These are phyloP conservation scores for Papilio demoleus DNA, from an alignment of 2,888 invertebrate genomes.

Conservation along the genomic window DNA sequence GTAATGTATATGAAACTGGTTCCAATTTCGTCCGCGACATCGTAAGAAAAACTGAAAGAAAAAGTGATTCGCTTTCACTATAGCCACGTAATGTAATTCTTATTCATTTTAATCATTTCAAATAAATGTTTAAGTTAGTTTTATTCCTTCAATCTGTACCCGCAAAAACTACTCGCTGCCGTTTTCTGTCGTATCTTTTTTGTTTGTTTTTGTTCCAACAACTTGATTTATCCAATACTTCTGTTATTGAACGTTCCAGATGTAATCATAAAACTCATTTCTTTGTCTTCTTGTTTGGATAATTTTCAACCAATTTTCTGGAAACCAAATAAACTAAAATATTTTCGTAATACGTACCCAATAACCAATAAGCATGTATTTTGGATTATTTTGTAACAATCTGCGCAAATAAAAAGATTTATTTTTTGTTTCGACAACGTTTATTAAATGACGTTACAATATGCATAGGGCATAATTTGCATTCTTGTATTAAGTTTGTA, in stretches of 20 bases:
- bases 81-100: slow-evolving; percentile 9
- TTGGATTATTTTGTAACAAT: too few relatives aligned
- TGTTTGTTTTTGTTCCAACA: slow-evolving; percentile 27
- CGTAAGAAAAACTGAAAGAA: slow-evolving; percentile 14
- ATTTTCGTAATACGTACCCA: too few relatives aligned
- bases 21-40: neutral
- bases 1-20: neutral
- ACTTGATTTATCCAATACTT: slow-evolving; percentile 24
- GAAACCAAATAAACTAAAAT: too few relatives aligned
- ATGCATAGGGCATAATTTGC: too few relatives aligned
- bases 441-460: too few relatives aligned
- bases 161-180: slow-evolving; percentile 35
- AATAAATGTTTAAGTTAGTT: slow-evolving; percentile 39
- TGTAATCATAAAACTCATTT: slow-evolving; percentile 5
- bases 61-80: slow-evolving; percentile 35
- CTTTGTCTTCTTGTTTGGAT: neutral
- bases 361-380: too few relatives aligned
- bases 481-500: too few relatives aligned
- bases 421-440: too few relatives aligned
- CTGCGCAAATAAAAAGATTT: too few relatives aligned
- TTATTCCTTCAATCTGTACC: slow-evolving; percentile 26
- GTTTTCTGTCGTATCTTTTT: slow-evolving; percentile 33
- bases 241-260: neutral
- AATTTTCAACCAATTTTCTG: neutral
- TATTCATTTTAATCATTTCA: slow-evolving; percentile 36